Evolutionary conservation across 1,140 invertebrate genomes (phyloP), one percentile per base, ranked within the genome.

Genomic region (Gryon sp.): DNA sequence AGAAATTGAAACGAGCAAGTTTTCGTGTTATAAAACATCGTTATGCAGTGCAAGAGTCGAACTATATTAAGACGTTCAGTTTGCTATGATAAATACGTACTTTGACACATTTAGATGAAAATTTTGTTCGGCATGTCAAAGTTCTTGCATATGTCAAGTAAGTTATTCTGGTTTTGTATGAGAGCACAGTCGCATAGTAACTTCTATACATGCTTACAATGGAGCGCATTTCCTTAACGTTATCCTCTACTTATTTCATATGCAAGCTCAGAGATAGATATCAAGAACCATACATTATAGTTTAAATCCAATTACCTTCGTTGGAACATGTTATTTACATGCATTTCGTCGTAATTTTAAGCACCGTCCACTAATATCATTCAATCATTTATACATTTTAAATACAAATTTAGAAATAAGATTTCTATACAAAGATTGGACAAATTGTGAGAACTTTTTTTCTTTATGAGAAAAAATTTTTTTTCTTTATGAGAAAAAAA

Each of bases 161-260:
- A 52, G 34, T 53, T 60, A 53, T 60, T 53, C 53, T 43, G 24
- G 46, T 53, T 69, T 59, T 55, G n/a, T 43, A 32, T 38, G 63
- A 50, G 59, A 57, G 52, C 59, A 50, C 63, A 30, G 24, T 52
- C 41, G 52, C 63, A 59, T 59, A 68, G 57, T 59, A 69, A 69
- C 52, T 59, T 46, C 52, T 38, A 40, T 22, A 0, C n/a, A n/a
- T n/a, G 50, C 40, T 46, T 28, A 63, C 59, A 52, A 65, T 50
- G 19, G 46, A 8, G 11, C 16, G 19, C 12, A 14, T 66, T 48
- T 68, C 52, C 50, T 57, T 55, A 57, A 6, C 50, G 16, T 38
- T 57, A 48, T 26, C 50, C 30, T 20, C 11, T 48, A 48, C 63
- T 55, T 66, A 55, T 66, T 55, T 46, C 62, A 66, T 46, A 66